Conservation (phyloP, 1,140 invertebrate species). For the Drosophila lacteicornis region DNA sequence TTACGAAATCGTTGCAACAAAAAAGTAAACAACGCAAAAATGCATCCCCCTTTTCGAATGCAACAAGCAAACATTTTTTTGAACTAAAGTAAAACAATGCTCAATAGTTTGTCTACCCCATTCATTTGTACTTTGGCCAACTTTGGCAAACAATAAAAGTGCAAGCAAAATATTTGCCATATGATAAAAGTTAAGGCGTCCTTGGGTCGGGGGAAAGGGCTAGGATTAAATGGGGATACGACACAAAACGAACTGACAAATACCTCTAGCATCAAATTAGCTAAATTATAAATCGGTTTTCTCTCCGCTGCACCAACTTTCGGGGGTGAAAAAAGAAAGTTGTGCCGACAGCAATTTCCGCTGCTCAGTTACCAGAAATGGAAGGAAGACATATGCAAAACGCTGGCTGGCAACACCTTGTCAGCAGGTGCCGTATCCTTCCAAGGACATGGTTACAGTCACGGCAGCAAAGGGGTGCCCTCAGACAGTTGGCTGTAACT, state of each 20-base stretch:
- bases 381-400: constrained; percentile 54
- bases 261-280: constrained; percentile 62
- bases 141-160: constrained; percentile 64
- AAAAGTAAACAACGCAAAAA: constrained; percentile 36
- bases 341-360: constrained; percentile 67
- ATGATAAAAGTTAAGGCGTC: constrained; percentile 69
- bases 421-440: constrained; percentile 31
- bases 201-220: constrained; percentile 17
- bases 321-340: constrained; percentile 28
- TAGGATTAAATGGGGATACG: constrained; percentile 2
- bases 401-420: constrained; percentile 52
- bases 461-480: constrained; percentile 14
- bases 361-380: constrained; percentile 39
- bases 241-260: constrained; percentile 38
- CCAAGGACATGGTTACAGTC: constrained; percentile 11
- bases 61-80: constrained; percentile 69
- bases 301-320: constrained; percentile 34
- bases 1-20: constrained; percentile 57
- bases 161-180: constrained; percentile 64
- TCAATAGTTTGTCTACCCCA: constrained; percentile 59
- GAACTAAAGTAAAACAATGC: constrained; percentile 68
- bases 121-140: constrained; percentile 57
- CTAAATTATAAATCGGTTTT: constrained; percentile 59
- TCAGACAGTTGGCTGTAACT: constrained; percentile 41
- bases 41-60: constrained; percentile 25